phyloP scores from a whole-genome alignment of 2,797 vertebrate species.

The Chloroceryle amazona region DNA sequence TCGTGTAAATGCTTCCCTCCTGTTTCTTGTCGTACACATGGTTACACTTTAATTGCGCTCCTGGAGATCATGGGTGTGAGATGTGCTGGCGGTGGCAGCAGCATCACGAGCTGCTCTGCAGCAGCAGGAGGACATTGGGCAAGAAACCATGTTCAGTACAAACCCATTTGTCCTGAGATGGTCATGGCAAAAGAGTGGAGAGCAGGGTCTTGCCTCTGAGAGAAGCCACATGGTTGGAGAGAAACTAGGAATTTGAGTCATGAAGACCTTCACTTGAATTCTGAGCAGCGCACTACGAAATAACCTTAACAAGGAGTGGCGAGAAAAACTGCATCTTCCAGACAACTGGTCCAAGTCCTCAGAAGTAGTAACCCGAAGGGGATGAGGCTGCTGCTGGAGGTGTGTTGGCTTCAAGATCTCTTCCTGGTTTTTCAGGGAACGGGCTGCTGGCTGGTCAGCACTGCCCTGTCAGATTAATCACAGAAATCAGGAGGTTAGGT shows the following conservation, averaged over 20 bases:
- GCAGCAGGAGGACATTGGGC: background rate
- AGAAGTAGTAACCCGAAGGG: background rate
- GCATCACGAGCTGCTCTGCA: background rate
- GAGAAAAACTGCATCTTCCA: background rate
- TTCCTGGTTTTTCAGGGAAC: background rate
- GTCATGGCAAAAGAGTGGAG: background rate
- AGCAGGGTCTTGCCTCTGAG: background rate
- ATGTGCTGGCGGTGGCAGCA: background rate
- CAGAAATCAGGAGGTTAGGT: too few relatives aligned
- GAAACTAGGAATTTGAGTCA: background rate
- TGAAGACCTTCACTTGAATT: background rate
- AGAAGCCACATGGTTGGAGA: background rate
- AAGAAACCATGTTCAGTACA: background rate
- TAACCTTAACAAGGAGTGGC: background rate
- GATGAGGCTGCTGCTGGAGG: background rate
- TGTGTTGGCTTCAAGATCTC: background rate
- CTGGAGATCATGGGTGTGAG: background rate
- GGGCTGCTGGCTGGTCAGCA: background rate
- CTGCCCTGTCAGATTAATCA: background rate
- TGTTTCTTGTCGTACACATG: accelerated
- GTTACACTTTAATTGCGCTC: background rate
- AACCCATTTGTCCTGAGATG: accelerated
- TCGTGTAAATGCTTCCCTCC: accelerated
- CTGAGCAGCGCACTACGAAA: background rate
- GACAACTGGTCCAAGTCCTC: background rate